Evolutionary conservation across 2,113 vertebrate genomes (phyloP), one percentile per base, ranked within the genome.

Genomic region (Dascyllus trimaculatus): DNA sequence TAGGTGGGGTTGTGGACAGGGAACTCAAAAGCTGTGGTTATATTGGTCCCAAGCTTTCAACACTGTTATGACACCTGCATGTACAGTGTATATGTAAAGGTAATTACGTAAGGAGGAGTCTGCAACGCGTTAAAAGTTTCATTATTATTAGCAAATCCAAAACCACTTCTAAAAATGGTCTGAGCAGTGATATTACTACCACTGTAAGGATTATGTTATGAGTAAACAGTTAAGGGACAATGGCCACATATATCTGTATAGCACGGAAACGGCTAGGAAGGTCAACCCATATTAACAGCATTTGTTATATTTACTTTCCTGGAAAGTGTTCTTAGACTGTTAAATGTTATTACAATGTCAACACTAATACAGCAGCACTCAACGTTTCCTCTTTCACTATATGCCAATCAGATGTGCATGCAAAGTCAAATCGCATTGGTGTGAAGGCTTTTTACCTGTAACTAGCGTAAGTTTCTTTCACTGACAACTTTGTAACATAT

Each of bases 371-470:
- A 57, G 54, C 29, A 18, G 56, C 66, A 62, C 68, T 18, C 45
- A 71, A 38, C 17, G 13, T 46, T 63, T 74, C 21, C 40, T 77
- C 8, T 49, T 70, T 74, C 35, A 73, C 66, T 45, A 22, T 82
- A 71, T 26, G 87, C 43, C 80, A 1, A 71, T 71, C 78, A 81
- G 74, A 81, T 86, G 78, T 96, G 93, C 90, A 91, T 95, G 92
- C 90, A 88, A 79, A 87, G 38, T 76, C 60, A 93, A 89, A 92
- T 85, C 93, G 76, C 90, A 90, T 92, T 89, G 84, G 69, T 88
- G 88, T 91, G 79, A 65, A 82, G 67, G 68, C 75, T 85, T 45
- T 85, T 85, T 62, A 75, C 64, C 56, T 85, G 64, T 80, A 53
- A 40, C 64, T 82, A 87, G 81, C 63, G 80, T 74, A 35, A 64